Percentiles rank a stretch among this genome's conserved stretches.
Conservation (phyloP, 2,797 vertebrate genomes). For the Distichodus sexfasciatus region DNA sequence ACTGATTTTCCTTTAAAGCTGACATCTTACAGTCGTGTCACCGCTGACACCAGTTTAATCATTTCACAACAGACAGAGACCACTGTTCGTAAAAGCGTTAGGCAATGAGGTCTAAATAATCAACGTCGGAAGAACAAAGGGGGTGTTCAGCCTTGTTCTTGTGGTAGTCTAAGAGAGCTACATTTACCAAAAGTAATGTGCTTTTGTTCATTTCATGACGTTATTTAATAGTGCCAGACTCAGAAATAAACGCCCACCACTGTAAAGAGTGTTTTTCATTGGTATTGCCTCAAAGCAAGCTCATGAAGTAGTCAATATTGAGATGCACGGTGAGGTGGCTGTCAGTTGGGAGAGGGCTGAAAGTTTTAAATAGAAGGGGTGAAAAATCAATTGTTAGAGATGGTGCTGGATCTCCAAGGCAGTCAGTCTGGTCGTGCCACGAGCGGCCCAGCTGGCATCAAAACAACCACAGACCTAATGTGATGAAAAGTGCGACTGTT, state of each 20-base stretch:
- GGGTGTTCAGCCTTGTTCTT: neutral
- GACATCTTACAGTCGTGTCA: constrained; percentile 20
- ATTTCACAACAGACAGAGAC: constrained; percentile 16
- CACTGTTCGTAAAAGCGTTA: constrained; percentile 15
- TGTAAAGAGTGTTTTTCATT: no score
- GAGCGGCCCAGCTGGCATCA: neutral
- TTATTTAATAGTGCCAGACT: no score
- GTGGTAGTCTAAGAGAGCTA: neutral
- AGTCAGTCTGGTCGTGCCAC: constrained; percentile 13
- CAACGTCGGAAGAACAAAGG: neutral
- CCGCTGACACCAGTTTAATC: constrained; percentile 16
- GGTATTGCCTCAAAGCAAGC: no score
- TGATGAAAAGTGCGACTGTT: neutral
- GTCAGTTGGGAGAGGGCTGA: constrained; percentile 21
- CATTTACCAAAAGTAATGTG: no score
- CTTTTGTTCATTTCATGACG: no score
- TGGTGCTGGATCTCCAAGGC: constrained; percentile 18
- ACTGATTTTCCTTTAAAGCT: constrained; percentile 22
- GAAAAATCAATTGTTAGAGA: constrained; percentile 47
- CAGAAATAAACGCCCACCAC: no score
- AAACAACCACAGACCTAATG: neutral
- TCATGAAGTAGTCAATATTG: no score
- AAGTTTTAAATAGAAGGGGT: constrained; percentile 40
- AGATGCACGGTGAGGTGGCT: no score
- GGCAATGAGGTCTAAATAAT: neutral